Conservation (phyloP, 2,113 vertebrate genomes). For the Seriola aureovittata region DNA sequence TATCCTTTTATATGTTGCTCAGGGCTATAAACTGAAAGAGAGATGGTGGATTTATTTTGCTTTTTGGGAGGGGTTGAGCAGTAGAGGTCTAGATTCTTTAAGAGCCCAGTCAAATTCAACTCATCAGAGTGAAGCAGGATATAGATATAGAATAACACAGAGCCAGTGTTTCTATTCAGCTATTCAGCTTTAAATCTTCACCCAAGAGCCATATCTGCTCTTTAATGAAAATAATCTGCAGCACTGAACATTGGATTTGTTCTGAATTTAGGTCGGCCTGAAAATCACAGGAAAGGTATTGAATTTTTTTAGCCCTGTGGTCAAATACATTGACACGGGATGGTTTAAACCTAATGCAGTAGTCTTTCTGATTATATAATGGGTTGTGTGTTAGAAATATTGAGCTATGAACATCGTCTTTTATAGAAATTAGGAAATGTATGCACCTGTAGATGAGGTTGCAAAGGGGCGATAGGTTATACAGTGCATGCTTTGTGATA, state of each 20-base stretch:
- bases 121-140: not conserved
- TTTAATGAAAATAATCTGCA: not conserved
- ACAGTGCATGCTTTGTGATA: not conserved
- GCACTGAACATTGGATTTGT: too few relatives aligned
- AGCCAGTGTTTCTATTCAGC: not conserved
- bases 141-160: not conserved
- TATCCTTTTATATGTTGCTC: slow-evolving; percentile 38
- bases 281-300: not conserved
- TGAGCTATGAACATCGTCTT: not conserved
- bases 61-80: not conserved
- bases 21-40: slow-evolving; percentile 10
- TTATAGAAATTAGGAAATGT: not conserved
- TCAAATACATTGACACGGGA: not conserved
- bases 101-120: not conserved
- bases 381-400: not conserved
- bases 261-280: not conserved
- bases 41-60: slow-evolving; percentile 19
- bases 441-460: not conserved
- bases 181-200: not conserved
- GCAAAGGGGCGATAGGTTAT: not conserved
- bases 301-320: not conserved
- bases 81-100: not conserved
- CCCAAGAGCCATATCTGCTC: not conserved
- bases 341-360: not conserved
- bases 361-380: not conserved